Evolutionary conservation across 2,888 invertebrate species (phyloP), one percentile per base, ranked within the genome.

Genomic region (Hyppa rectilinea): DNA sequence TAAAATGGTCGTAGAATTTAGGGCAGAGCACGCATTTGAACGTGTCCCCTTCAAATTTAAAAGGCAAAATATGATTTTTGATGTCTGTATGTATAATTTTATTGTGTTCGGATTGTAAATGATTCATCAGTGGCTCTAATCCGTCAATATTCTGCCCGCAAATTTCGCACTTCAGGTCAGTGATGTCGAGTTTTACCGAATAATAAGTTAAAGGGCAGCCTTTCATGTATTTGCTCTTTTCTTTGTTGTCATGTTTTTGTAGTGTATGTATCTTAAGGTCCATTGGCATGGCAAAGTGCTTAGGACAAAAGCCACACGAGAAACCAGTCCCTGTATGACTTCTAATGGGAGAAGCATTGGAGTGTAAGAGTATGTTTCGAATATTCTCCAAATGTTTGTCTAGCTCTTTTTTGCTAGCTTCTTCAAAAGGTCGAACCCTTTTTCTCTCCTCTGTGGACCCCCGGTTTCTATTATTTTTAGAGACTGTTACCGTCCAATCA

Each of bases 301-400:
- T 80, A 0, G 71, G 45, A 67, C 94, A 94, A 64, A 88, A 93
- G 17, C 85, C 87, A 58, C 94, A 94, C 1, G 79, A 82, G 70
- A 91, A 94, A 0, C 91, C 91, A 20, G 84, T 71, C 2, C 89
- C 91, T 0, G 85, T 85, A 50, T 87, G 87, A 53, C 82, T 83
- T 34, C 87, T 80, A 5, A 94, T 90, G 0, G 93, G 93, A 3
- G 93, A 93, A 0, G 93, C 93, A 67, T 93, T 93, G 0, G 93
- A 88, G 75, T 87, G 69, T 20, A 80, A 56, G 0, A 94, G 77
- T 23, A 94, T 87, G 12, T 85, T 87, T 52, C 83, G 82, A 47
- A 92, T 80, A 63, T 94, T 94, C 38, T 78, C 63, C 12, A 80
- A 50, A 60, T 83, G 83, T 52, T 83, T 83, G 7, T 60, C 45